Percentiles rank a stretch among this genome's conserved stretches.
Conservation (phyloP, 2,113 vertebrate genomes). For the Brienomyrus brachyistius region DNA sequence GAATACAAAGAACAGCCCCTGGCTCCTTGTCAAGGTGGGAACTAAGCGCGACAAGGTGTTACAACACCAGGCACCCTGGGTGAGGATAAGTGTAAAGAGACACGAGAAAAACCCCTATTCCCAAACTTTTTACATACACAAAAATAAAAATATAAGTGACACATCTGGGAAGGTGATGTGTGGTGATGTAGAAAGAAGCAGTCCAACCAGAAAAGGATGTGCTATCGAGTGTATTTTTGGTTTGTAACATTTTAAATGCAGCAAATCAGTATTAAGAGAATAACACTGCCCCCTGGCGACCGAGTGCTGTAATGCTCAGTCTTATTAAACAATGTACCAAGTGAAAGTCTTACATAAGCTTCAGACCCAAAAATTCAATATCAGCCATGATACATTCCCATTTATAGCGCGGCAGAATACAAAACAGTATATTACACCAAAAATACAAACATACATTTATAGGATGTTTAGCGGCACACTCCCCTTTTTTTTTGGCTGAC, state of each 20-base stretch:
- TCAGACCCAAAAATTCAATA: constrained; percentile 15
- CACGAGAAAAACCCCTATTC: background rate
- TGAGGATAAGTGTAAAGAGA: background rate
- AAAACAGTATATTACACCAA: constrained; percentile 47
- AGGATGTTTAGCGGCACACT: constrained; percentile 33
- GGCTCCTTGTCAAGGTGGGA: background rate
- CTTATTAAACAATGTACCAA: background rate
- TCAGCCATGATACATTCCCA: constrained; percentile 43
- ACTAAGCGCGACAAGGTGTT: background rate
- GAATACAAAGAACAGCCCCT: background rate
- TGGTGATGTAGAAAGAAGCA: background rate
- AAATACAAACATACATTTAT: constrained; percentile 48
- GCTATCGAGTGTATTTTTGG: constrained; percentile 62
- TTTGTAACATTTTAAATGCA: constrained; percentile 54
- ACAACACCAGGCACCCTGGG: background rate
- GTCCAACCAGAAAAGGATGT: constrained; percentile 27
- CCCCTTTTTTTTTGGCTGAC: constrained; percentile 17
- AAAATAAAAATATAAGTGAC: background rate
- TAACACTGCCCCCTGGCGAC: constrained; percentile 30
- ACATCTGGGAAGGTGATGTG: background rate
- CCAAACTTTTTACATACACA: background rate
- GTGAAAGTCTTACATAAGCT: constrained; percentile 11
- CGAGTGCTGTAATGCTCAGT: constrained; percentile 7
- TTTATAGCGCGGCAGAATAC: constrained; percentile 42
- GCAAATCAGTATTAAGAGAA: constrained; percentile 48